Conservation (phyloP, 2,797 vertebrate species). For the Microcaecilia unicolor region DNA sequence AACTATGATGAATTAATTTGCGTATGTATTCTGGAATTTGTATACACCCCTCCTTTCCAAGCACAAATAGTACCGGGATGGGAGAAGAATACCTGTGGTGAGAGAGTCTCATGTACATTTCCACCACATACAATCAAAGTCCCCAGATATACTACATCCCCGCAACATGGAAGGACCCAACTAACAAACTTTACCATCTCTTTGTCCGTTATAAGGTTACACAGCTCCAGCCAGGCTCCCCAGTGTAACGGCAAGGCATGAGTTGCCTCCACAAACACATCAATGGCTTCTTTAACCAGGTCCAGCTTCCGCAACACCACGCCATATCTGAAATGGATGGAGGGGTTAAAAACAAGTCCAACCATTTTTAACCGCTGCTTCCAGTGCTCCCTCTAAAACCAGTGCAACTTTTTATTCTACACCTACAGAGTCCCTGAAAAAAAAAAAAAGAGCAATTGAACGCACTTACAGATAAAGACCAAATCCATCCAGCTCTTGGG, state of each 20-base stretch:
- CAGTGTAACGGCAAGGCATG: constrained; percentile 90
- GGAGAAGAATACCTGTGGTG: too few relatives aligned
- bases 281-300: constrained; percentile 88
- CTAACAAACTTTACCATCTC: constrained; percentile 88
- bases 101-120: too few relatives aligned
- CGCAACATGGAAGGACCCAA: too few relatives aligned
- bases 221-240: constrained; percentile 96
- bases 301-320: constrained; percentile 94
- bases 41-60: too few relatives aligned
- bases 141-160: too few relatives aligned
- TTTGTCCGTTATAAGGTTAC: constrained; percentile 94
- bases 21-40: too few relatives aligned
- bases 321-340: constrained; percentile 65
- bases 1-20: too few relatives aligned
- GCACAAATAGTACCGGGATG: too few relatives aligned
- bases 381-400: too few relatives aligned
- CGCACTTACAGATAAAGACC: constrained; percentile 83
- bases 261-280: constrained; percentile 90
- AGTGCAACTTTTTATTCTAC: background rate
- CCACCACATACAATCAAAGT: too few relatives aligned
- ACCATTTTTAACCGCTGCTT: background rate
- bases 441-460: background rate
- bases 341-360: too few relatives aligned
- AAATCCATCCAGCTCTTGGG: constrained; percentile 89
- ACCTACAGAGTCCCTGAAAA: background rate